Base-by-base conservation (phyloP, 1,140 invertebrate genomes). In the Mizuhopecten yessoensis region DNA sequence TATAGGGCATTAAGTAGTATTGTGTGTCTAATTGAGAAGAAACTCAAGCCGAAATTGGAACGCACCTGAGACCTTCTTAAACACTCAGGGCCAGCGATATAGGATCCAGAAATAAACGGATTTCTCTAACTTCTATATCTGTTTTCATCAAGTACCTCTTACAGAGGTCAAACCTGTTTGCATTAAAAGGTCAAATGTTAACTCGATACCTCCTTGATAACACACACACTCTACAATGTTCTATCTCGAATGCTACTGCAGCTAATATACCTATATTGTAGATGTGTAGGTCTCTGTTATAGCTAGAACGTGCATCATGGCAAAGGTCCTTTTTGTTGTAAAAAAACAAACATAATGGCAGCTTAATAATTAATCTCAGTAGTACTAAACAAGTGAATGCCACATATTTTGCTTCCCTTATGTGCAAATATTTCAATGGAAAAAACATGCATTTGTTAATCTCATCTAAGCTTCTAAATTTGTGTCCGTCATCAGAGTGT, bases 81-180 rank as follows among this genome's bases (percentile, higher is more conserved):
- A 75, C n/a, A 7, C n/a, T 7, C 11, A 13, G 1, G 23, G 57
- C 5, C 57, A 7, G 36, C 36, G 13, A 39, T 39, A 39, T 13
- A 39, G n/a, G 57, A 75, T 29, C 57, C 57, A 75, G 57, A 75
- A 75, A 75, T 75, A 75, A 75, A n/a, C 57, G 5, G 36, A 75
- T 29, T n/a, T n/a, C n/a, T 75, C 9, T 75, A 75, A 2, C 17
- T 11, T 17, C n/a, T 29, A 75, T n/a, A 75, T 75, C 57, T n/a
- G 57, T 75, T 75, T 75, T 29, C 57, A n/a, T 75, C 29, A 75
- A n/a, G 42, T 9, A 45, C 17, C 42, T 45, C 42, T 45, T 45
- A 45, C 17, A 45, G n/a, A 29, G n/a, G 57, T n/a, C 29, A n/a
- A 75, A 29, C 23, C 57, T 13, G 2, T 1, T 7, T 29, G n/a